These are phyloP conservation scores for Ibidorhyncha struthersii DNA, from an alignment of 2,113 vertebrate species.

Conservation along the genomic window DNA sequence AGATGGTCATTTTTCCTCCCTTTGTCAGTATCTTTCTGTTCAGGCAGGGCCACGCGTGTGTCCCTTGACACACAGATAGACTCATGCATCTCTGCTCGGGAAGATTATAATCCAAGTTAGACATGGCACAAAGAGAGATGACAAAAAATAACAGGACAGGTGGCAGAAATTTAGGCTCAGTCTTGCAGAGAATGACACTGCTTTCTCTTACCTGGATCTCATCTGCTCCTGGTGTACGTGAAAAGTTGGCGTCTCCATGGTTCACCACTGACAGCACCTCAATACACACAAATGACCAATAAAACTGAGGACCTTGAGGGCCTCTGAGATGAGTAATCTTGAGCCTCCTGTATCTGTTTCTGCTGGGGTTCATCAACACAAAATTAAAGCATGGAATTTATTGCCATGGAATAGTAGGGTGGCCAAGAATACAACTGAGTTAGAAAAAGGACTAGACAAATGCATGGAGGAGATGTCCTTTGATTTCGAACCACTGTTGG, in stretches of 20 bases:
- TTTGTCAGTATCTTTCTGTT: background rate
- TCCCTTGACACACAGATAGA: background rate
- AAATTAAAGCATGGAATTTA: background rate
- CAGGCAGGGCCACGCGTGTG: background rate
- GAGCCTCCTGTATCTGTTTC: background rate
- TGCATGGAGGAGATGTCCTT: background rate
- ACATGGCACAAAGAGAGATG: background rate
- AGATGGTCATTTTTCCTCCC: conserved; percentile 4
- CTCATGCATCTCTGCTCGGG: background rate
- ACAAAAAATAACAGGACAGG: background rate
- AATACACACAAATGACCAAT: background rate
- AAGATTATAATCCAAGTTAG: background rate
- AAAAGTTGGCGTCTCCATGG: background rate
- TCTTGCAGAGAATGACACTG: background rate
- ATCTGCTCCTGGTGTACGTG: background rate
- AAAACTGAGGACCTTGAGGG: background rate
- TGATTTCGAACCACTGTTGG: background rate
- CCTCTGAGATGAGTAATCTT: background rate
- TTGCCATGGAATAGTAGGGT: background rate
- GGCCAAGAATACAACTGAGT: background rate
- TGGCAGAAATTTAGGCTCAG: background rate
- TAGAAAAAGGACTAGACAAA: background rate
- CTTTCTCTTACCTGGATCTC: background rate
- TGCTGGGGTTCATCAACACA: background rate
- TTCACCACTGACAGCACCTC: background rate